These are phyloP conservation scores for Apis florea DNA, from an alignment of 1,140 invertebrate genomes.

Conservation along the genomic window DNA sequence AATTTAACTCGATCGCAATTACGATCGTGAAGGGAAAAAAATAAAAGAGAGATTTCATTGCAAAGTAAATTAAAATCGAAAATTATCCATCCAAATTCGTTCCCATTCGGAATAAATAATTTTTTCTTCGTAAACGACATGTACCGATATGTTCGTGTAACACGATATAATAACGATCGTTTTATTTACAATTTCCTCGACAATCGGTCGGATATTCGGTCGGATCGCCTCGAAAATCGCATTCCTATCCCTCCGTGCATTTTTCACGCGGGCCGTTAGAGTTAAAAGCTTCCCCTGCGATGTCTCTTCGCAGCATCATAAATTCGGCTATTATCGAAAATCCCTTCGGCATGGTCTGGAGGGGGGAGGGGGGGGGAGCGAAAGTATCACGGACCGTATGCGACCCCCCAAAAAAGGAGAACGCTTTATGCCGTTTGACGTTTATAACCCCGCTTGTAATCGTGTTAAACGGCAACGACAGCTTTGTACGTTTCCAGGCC, in stretches of 20 bases:
- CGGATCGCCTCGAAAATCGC: background rate
- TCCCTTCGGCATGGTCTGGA: slow-evolving; percentile 11
- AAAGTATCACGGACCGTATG: slow-evolving; percentile 2
- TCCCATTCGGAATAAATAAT: background rate
- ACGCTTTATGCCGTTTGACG: slow-evolving; percentile 37
- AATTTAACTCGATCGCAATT: too few relatives aligned
- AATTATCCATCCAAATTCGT: background rate
- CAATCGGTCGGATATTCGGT: background rate
- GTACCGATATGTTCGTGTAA: background rate
- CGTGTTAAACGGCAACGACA: slow-evolving; percentile 33
- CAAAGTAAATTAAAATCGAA: slow-evolving; percentile 7
- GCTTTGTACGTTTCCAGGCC: slow-evolving; percentile 23
- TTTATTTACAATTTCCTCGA: slow-evolving; percentile 9
- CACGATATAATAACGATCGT: background rate
- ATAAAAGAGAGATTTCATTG: background rate
- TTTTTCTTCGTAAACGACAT: background rate
- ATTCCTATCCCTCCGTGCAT: background rate
- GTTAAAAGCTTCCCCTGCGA: slow-evolving; percentile 31
- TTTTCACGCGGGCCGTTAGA: slow-evolving; percentile 4
- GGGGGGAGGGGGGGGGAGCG: background rate
- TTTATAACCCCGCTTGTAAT: slow-evolving; percentile 39
- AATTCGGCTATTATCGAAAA: slow-evolving; percentile 55
- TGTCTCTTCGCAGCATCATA: slow-evolving; percentile 24
- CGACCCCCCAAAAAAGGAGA: slow-evolving; percentile 23
- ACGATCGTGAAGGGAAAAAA: too few relatives aligned